Evolutionary conservation across 2,888 invertebrate genomes (phyloP).

Genomic region (Neria commutata): DNA sequence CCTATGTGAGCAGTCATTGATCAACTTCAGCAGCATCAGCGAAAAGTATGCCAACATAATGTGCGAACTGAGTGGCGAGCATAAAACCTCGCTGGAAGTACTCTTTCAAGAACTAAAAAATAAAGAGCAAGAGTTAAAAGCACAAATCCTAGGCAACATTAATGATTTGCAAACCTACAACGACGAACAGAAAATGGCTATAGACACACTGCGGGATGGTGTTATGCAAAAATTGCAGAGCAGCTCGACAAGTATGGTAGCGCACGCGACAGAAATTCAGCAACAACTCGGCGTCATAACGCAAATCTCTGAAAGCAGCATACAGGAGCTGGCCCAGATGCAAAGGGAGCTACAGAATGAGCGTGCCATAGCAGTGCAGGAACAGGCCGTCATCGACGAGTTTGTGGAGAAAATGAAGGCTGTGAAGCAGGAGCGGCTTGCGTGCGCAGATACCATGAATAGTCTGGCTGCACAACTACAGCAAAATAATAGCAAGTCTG

Average conservation of each 20-base stretch:
- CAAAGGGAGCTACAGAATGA: slow-evolving; percentile 38
- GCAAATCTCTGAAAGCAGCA: slow-evolving; percentile 32
- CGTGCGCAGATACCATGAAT: slow-evolving; percentile 44
- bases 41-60: slow-evolving; percentile 38
- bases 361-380: slow-evolving; percentile 39
- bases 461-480: slow-evolving; percentile 44
- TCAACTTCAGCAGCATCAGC: slow-evolving; percentile 36
- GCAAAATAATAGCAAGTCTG: slow-evolving; percentile 24
- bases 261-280: slow-evolving; percentile 38
- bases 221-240: slow-evolving; percentile 36
- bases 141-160: slow-evolving; percentile 43
- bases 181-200: slow-evolving; percentile 41
- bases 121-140: slow-evolving; percentile 37
- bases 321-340: slow-evolving; percentile 34
- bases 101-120: slow-evolving; percentile 44
- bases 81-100: slow-evolving; percentile 35
- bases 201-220: slow-evolving; percentile 41
- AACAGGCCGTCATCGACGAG: slow-evolving; percentile 35
- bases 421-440: slow-evolving; percentile 53
- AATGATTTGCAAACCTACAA: slow-evolving; percentile 38
- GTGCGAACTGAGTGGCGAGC: slow-evolving; percentile 34
- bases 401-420: slow-evolving; percentile 59
- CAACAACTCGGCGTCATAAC: slow-evolving; percentile 38
- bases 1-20: slow-evolving; percentile 39
- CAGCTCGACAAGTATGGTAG: slow-evolving; percentile 30